Conservation (phyloP, 2,888 invertebrate species). For the Cryptosula pallasiana region DNA sequence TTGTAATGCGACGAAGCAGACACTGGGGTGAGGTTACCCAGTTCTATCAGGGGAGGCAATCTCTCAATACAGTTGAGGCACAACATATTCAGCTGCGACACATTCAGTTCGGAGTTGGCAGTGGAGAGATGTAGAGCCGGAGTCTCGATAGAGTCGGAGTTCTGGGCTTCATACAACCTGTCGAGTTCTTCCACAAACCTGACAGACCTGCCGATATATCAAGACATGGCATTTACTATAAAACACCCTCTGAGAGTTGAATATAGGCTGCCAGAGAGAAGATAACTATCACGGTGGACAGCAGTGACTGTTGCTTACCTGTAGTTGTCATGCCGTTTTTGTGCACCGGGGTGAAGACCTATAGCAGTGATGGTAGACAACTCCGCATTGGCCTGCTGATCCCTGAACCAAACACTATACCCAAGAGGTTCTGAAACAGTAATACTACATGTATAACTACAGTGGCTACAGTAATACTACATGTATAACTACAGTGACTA, state of each 20-base stretch:
- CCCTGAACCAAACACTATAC: conserved; percentile 41
- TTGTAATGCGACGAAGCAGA: conserved; percentile 34
- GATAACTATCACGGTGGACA: too few relatives aligned
- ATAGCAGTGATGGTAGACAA: conserved; percentile 37
- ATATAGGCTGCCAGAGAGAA: too few relatives aligned
- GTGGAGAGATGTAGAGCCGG: neutral
- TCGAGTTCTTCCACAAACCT: conserved; percentile 40
- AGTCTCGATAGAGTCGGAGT: conserved; percentile 39
- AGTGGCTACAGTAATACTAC: neutral
- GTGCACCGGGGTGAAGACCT: conserved; percentile 38
- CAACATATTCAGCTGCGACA: conserved; percentile 5
- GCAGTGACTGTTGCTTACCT: too few relatives aligned
- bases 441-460: too few relatives aligned
- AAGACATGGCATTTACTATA: too few relatives aligned
- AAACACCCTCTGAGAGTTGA: too few relatives aligned
- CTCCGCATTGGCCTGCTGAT: conserved; percentile 35
- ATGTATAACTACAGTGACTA: neutral
- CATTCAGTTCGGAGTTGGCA: neutral
- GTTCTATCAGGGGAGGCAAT: conserved; percentile 30
- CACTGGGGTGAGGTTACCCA: conserved; percentile 34
- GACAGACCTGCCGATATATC: conserved; percentile 35
- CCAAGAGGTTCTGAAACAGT: conserved; percentile 37
- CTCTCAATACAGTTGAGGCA: conserved; percentile 10
- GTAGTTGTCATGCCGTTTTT: conserved; percentile 40
- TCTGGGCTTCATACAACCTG: conserved; percentile 45